These are phyloP conservation scores for Diarsia dahlii DNA, from an alignment of 2,888 invertebrate species.

Conservation along the genomic window DNA sequence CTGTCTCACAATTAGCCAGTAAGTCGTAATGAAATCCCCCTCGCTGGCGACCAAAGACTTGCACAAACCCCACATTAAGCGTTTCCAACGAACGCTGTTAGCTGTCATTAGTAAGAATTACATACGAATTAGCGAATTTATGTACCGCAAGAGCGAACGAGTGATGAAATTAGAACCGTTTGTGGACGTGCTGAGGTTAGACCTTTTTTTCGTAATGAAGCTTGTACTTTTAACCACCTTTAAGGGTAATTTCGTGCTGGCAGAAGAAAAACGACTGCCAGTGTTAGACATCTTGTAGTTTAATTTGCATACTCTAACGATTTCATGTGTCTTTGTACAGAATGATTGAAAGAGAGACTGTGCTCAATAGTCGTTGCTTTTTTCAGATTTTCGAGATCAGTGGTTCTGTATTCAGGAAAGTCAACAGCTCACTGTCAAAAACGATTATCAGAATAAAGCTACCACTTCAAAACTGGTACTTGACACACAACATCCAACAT, in stretches of 20 bases:
- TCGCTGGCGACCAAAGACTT: conserved; percentile 60
- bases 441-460: not conserved
- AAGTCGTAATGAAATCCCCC: conserved; percentile 57
- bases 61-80: conserved; percentile 73
- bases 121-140: conserved; percentile 77
- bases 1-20: conserved; percentile 35
- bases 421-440: not conserved
- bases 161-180: conserved; percentile 70
- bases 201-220: conserved; percentile 26
- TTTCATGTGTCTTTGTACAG: not conserved
- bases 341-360: not conserved
- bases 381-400: not conserved
- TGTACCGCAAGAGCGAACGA: conserved; percentile 73
- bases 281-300: not conserved
- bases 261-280: not conserved
- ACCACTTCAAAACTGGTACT: conserved; percentile 29
- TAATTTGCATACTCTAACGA: not conserved
- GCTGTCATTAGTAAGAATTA: conserved; percentile 75
- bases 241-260: not conserved
- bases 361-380: not conserved
- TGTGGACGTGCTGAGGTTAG: conserved; percentile 42
- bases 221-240: not conserved
- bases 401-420: not conserved
- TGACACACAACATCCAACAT: conserved; percentile 44
- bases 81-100: conserved; percentile 74